Evolutionary conservation across 2,113 vertebrate genomes (phyloP), one percentile per base, ranked within the genome.

Genomic region (Solenodon paradoxus): DNA sequence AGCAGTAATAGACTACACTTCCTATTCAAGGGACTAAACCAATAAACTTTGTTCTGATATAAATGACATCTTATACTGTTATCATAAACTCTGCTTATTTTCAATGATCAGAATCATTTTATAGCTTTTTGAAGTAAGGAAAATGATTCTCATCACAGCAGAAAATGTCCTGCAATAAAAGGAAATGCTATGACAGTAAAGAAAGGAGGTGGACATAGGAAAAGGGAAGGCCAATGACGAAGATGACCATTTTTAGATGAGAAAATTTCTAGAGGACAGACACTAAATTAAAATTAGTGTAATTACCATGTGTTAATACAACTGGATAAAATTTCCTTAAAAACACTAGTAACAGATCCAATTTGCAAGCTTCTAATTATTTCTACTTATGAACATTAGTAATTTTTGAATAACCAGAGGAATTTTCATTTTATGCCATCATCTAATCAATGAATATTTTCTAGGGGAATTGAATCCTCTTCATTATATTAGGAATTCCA

Each of bases 381-480:
- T 90, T 92, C 96, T 12, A 74, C 80, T 47, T 69, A 89, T 79
- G 45, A 49, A 20, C 94, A 91, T 89, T 79, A 93, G 45, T 11
- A 95, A 87, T 68, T 94, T 94, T 53, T 95, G 30, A 42, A 57
- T 96, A 92, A 95, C 51, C 16, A 79, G n/a, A 53, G 93, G 32
- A 71, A 66, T 49, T 92, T 95, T 92, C 3, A 20, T 81, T 35
- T 49, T 30, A 32, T 30, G 80, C 75, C 66, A 32, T 20, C 82
- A 59, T 92, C 57, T 88, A 94, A 63, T n/a, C 85, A 95, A 89
- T 94, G 49, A 88, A 72, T 95, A n/a, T 95, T 90, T 95, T 45
- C 42, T 47, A 92, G 88, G 74, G 30, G 97, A 92, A 96, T 86
- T 92, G 78, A 9, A 28, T 53, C 3, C 0, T 19, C 7, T 35